A percentile compares a stretch with the other conserved stretches of the same genome.
phyloP scores from a whole-genome alignment of 2,888 invertebrate genomes.

The Lottia scabra region DNA sequence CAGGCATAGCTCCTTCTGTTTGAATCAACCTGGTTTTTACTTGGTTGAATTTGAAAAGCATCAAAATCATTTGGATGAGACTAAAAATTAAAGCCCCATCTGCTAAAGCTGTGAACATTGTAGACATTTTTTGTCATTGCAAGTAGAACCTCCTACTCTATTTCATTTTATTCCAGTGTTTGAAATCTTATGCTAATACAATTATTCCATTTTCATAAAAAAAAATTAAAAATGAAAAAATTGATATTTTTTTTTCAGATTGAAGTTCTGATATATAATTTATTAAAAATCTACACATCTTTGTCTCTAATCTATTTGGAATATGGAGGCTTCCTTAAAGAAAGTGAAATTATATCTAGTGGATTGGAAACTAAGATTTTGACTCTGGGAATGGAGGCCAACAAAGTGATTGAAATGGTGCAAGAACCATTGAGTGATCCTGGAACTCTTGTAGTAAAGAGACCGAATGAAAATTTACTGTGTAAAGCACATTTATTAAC shows the following conservation, averaged over 20 bases:
- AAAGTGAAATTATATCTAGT: background rate
- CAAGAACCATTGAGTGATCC: background rate
- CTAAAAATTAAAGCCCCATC: too few species aligned
- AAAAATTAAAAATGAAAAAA: background rate
- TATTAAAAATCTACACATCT: conserved; percentile 45
- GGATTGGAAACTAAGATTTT: background rate
- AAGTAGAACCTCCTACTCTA: too few species aligned
- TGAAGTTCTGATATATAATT: conserved; percentile 32
- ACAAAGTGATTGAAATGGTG: background rate
- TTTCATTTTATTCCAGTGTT: too few species aligned
- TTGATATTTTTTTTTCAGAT: conserved; percentile 27
- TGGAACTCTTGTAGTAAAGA: background rate
- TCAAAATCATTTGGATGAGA: too few species aligned
- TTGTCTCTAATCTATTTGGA: conserved; percentile 51
- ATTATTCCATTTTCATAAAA: too few species aligned
- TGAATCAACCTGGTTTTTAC: too few species aligned
- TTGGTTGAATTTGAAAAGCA: too few species aligned
- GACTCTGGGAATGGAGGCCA: background rate
- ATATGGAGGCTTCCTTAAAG: conserved; percentile 44
- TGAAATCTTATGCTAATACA: too few species aligned
- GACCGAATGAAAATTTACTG: background rate
- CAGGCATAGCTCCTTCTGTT: too few species aligned
- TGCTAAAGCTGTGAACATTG: too few species aligned
- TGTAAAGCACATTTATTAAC: conserved; percentile 5
- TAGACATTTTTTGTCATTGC: too few species aligned